Conservation (phyloP, 1,140 invertebrate species). For the Drosophila santomea region DNA sequence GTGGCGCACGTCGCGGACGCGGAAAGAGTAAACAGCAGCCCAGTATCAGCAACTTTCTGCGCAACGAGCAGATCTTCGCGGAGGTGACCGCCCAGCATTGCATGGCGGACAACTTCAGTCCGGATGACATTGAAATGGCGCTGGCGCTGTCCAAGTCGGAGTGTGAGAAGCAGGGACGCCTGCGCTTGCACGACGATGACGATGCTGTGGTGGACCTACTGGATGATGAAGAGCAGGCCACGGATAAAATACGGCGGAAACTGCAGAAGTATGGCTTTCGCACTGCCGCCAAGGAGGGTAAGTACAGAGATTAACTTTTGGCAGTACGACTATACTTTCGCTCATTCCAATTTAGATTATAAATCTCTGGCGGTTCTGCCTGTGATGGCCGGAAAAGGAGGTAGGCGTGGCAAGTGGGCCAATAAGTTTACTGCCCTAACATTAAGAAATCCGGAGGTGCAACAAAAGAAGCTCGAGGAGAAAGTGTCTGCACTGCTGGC, state of each 20-base stretch:
- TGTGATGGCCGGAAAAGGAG: slow-evolving; percentile 20
- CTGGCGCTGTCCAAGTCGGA: slow-evolving; percentile 78
- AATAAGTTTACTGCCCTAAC: slow-evolving; percentile 80
- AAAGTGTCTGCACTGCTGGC: slow-evolving; percentile 57
- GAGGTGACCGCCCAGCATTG: slow-evolving; percentile 78
- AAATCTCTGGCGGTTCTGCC: slow-evolving; percentile 41
- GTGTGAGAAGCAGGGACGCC: slow-evolving; percentile 50
- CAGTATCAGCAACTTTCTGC: slow-evolving; percentile 71
- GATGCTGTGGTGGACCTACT: slow-evolving; percentile 54
- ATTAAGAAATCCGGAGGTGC: slow-evolving; percentile 54
- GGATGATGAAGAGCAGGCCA: slow-evolving; percentile 11
- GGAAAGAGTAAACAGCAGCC: slow-evolving; percentile 56
- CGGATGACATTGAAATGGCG: slow-evolving; percentile 79
- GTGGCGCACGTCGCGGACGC: slow-evolving; percentile 2
- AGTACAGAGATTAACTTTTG: not conserved
- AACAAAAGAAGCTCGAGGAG: slow-evolving; percentile 55
- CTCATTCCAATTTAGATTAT: slow-evolving; percentile 53
- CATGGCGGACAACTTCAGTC: slow-evolving; percentile 72
- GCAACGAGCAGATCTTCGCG: slow-evolving; percentile 76
- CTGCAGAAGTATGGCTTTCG: slow-evolving; percentile 75
- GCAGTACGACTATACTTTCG: not conserved
- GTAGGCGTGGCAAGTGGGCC: slow-evolving; percentile 64
- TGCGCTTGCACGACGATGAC: slow-evolving; percentile 28
- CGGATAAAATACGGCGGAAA: slow-evolving; percentile 56
- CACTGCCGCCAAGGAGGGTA: slow-evolving; percentile 64